Evolutionary conservation across 2,113 vertebrate species (phyloP).

Genomic region (Chlorodrepanis virens): DNA sequence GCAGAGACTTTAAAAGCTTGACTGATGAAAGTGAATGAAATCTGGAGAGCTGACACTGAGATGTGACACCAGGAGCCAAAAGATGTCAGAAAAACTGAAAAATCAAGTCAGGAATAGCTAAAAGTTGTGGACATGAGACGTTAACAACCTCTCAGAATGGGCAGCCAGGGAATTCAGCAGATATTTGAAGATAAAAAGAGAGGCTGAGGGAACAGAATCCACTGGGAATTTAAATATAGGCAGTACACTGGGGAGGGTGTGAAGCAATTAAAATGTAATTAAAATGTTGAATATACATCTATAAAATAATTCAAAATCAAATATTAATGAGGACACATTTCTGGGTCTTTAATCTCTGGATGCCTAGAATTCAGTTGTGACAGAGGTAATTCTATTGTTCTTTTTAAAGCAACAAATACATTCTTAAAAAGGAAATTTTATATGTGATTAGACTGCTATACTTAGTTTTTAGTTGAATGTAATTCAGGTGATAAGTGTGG

Average conservation of each 20-base stretch:
- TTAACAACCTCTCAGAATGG: constrained; percentile 8
- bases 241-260: background rate
- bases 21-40: constrained; percentile 34
- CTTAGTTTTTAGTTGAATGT: background rate
- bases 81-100: constrained; percentile 13
- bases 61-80: constrained; percentile 4
- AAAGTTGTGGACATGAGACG: constrained; percentile 4
- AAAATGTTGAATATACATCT: background rate
- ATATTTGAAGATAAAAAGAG: constrained; percentile 30
- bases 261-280: background rate
- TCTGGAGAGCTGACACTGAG: constrained; percentile 6
- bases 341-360: background rate
- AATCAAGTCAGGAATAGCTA: constrained; percentile 19
- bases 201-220: background rate
- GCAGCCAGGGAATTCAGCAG: background rate
- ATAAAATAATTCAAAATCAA: background rate
- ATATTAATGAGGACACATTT: background rate
- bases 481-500: background rate
- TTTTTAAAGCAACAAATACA: background rate
- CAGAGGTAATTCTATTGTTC: background rate
- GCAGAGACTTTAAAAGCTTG: constrained; percentile 15
- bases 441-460: background rate
- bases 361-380: background rate
- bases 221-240: background rate
- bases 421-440: background rate